Conservation (phyloP, 2,113 vertebrate species). For the Cyprinus carpio region DNA sequence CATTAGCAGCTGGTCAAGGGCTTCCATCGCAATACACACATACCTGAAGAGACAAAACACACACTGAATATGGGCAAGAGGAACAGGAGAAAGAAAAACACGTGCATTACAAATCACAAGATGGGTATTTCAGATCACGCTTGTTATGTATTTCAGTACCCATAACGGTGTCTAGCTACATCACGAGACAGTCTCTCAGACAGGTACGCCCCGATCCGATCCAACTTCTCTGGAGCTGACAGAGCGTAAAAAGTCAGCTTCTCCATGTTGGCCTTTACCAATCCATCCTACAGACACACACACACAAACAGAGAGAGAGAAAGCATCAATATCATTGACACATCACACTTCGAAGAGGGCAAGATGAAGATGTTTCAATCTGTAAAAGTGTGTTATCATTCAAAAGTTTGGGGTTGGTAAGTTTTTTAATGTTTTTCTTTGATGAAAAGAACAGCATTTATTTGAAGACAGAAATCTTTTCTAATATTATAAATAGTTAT, state of each 20-base stretch:
- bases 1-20: conserved; percentile 95
- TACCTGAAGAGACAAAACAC: conserved; percentile 74
- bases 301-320: neutral
- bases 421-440: no score
- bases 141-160: conserved; percentile 69
- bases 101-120: neutral
- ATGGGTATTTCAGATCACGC: neutral
- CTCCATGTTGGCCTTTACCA: conserved; percentile 98
- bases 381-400: neutral
- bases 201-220: conserved; percentile 93
- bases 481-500: no score
- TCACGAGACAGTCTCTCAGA: conserved; percentile 92
- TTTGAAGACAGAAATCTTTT: no score
- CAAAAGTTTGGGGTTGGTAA: no score
- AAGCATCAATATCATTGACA: neutral
- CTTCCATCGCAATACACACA: conserved; percentile 97
- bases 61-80: neutral
- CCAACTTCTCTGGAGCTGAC: conserved; percentile 94
- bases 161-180: conserved; percentile 92
- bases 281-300: conserved; percentile 81
- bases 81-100: neutral
- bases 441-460: no score
- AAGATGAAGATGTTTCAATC: no score
- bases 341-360: neutral
- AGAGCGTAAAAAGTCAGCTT: conserved; percentile 96